Percentiles rank a stretch among this genome's conserved stretches.
Conservation (phyloP, 2,888 invertebrate genomes). For the Pristionchus entomophagus region DNA sequence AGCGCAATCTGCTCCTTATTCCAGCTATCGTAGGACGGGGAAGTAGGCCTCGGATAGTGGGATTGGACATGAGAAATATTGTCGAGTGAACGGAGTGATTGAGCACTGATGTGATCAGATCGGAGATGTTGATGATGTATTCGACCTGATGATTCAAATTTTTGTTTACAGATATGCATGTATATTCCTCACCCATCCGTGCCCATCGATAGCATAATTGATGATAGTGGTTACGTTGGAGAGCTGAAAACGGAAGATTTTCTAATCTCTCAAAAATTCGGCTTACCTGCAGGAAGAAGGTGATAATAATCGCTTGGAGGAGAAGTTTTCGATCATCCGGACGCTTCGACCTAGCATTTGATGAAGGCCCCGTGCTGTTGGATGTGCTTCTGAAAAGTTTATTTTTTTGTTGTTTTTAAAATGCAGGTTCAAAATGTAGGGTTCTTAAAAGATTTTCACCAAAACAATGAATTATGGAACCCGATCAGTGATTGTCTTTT, state of each 20-base stretch:
- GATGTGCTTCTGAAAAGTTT: background rate
- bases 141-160: background rate
- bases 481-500: background rate
- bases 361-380: background rate
- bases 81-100: constrained; percentile 1
- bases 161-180: background rate
- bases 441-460: too few species aligned
- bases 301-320: constrained; percentile 6
- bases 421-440: too few species aligned
- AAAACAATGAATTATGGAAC: background rate
- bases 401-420: background rate
- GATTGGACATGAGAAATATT: background rate
- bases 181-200: background rate
- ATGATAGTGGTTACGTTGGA: background rate
- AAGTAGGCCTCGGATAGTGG: background rate
- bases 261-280: background rate
- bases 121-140: background rate
- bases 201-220: background rate
- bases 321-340: background rate
- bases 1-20: background rate
- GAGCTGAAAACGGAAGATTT: background rate
- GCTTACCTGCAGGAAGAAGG: background rate
- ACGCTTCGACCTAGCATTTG: background rate
- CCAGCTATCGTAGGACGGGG: background rate
- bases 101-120: background rate